Percentiles rank a stretch among this genome's conserved stretches.
Evolutionary conservation across 2,113 vertebrate species (phyloP).

Genomic region (Neodontobutis hainanensis): DNA sequence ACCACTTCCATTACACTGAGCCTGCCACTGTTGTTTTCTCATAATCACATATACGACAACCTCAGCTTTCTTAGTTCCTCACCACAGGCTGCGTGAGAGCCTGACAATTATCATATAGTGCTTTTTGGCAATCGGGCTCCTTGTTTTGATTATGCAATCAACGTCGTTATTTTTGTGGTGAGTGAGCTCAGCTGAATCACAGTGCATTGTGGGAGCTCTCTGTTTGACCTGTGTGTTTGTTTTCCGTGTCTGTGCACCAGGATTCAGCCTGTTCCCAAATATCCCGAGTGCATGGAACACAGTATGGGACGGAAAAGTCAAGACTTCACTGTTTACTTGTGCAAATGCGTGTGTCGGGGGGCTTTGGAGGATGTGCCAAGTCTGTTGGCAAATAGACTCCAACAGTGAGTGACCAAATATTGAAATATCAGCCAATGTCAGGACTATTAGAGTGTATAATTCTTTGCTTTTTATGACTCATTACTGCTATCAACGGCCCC

Average conservation of each 20-base stretch:
- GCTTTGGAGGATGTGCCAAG: conserved; percentile 54
- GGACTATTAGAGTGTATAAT: conserved; percentile 54
- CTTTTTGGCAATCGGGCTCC: conserved; percentile 37
- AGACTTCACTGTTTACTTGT: conserved; percentile 68
- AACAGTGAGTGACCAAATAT: conserved; percentile 58
- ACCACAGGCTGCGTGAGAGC: conserved; percentile 41
- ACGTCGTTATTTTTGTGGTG: conserved; percentile 56
- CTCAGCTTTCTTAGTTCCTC: conserved; percentile 23
- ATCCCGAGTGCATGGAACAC: conserved; percentile 54
- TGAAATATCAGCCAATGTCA: conserved; percentile 66
- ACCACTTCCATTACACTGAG: conserved; percentile 35
- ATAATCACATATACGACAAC: conserved; percentile 46
- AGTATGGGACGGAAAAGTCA: conserved; percentile 60
- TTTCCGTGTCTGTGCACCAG: conserved; percentile 53
- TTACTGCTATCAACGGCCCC: conserved; percentile 45
- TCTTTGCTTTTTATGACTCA: conserved; percentile 55
- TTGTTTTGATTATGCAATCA: conserved; percentile 70
- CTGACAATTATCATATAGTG: conserved; percentile 56
- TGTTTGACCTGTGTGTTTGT: conserved; percentile 72
- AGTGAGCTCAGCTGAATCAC: conserved; percentile 53
- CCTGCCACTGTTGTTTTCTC: conserved; percentile 38
- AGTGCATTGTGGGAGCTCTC: conserved; percentile 58
- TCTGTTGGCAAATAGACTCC: conserved; percentile 61
- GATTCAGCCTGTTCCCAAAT: conserved; percentile 54
- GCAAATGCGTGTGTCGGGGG: conserved; percentile 57